Evolutionary conservation across 2,113 vertebrate species (phyloP).

Genomic region (Raphicerus campestris): DNA sequence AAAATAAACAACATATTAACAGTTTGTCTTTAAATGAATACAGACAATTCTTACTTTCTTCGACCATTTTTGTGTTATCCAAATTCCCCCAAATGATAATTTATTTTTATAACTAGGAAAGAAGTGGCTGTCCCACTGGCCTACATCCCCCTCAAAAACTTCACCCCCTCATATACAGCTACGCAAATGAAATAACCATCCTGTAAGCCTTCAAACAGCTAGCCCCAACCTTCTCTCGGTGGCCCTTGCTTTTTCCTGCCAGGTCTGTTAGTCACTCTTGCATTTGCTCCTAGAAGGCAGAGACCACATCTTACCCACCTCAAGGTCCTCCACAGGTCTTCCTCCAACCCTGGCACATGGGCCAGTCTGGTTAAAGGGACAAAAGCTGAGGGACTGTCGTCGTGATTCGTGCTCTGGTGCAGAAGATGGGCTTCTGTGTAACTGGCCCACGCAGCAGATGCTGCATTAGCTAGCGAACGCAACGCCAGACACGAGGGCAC

Average conservation of each 20-base stretch:
- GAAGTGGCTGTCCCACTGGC: not conserved
- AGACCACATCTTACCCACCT: not conserved
- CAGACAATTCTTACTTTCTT: not conserved
- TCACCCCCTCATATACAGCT: not conserved
- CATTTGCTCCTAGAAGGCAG: not conserved
- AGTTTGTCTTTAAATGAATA: constrained; percentile 5
- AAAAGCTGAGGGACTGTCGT: not conserved
- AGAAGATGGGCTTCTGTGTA: not conserved
- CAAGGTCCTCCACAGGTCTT: not conserved
- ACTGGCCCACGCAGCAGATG: not conserved
- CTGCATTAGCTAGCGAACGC: not conserved
- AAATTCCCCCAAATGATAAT: not conserved
- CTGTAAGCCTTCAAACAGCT: too few relatives aligned
- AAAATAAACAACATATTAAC: constrained; percentile 4
- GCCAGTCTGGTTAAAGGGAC: not conserved
- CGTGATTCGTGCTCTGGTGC: too few relatives aligned
- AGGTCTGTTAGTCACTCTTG: not conserved
- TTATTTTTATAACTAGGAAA: not conserved
- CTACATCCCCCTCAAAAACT: not conserved
- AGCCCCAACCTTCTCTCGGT: not conserved
- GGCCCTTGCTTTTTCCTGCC: not conserved
- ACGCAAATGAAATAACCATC: not conserved
- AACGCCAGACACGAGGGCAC: not conserved
- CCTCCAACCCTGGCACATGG: too few relatives aligned
- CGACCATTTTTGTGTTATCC: not conserved